Evolutionary conservation across 2,113 vertebrate genomes (phyloP).

Genomic region (Hystrix cristata): DNA sequence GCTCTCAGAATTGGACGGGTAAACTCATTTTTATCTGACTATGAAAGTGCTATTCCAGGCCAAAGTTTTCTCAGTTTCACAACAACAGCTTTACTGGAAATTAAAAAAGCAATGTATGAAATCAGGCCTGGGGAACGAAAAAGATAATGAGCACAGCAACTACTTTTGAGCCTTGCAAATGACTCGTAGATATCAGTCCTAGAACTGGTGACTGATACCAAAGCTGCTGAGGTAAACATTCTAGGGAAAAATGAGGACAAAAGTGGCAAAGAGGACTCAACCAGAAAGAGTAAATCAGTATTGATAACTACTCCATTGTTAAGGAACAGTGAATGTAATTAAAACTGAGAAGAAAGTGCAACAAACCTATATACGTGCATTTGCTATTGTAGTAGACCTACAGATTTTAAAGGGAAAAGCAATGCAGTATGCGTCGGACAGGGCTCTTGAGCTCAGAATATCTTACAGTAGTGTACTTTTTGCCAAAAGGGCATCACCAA

Average conservation of each 20-base stretch:
- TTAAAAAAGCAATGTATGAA: slow-evolving; percentile 75
- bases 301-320: slow-evolving; percentile 84
- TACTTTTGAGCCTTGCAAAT: slow-evolving; percentile 76
- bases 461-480: slow-evolving; percentile 62
- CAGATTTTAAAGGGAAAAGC: slow-evolving; percentile 72
- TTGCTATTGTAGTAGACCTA: slow-evolving; percentile 76
- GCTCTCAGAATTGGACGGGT: slow-evolving; percentile 79
- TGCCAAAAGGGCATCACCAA: slow-evolving; percentile 56
- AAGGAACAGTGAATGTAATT: slow-evolving; percentile 78
- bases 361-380: slow-evolving; percentile 86
- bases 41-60: slow-evolving; percentile 85
- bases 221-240: slow-evolving; percentile 87
- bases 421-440: slow-evolving; percentile 57
- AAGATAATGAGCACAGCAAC: slow-evolving; percentile 65
- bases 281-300: slow-evolving; percentile 81
- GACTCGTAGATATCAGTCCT: slow-evolving; percentile 73
- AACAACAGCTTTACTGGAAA: slow-evolving; percentile 81
- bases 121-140: slow-evolving; percentile 27
- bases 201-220: slow-evolving; percentile 65
- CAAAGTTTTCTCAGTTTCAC: slow-evolving; percentile 85
- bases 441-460: slow-evolving; percentile 61
- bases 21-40: slow-evolving; percentile 85
- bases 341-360: slow-evolving; percentile 89
- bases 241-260: slow-evolving; percentile 72
- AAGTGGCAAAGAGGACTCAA: slow-evolving; percentile 49